Base-by-base conservation (phyloP, 2,797 vertebrate genomes). In the Poeciliopsis turneri region DNA sequence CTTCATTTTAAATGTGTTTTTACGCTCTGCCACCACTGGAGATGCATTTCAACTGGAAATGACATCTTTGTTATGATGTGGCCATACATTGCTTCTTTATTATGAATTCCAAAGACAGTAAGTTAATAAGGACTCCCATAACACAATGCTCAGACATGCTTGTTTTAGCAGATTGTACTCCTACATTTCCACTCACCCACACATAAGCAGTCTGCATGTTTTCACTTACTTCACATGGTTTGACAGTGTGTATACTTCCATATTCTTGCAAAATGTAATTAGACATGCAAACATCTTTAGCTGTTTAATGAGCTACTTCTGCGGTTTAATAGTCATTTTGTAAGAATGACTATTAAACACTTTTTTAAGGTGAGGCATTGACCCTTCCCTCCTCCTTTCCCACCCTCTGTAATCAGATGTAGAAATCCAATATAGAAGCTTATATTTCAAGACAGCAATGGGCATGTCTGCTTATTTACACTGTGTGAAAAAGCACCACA, bases 211-310 rank as follows among this genome's bases (percentile, higher is more conserved):
- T 76, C 69, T 69, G 43, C 30, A 74, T 43, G 10, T 39, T 61
- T 72, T 68, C 53, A 72, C 79, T 85, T 55, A 43, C 39, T 13
- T 9, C 79, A 47, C 74, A 28, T 69, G 79, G 80, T 82, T 87
- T 82, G 78, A 86, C 74, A 77, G 57, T 69, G 49, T 90, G 64
- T 69, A n/a, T 46, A 28, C 25, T 70, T 28, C 13, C n/a, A 6
- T 71, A 68, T 75, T 69, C 7, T 8, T 55, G 69, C 80, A 64
- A 80, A 80, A 80, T 78, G 71, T 79, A 88, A 88, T 89, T 87
- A 82, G 15, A 82, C 72, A 53, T 36, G 57, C 69, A 71, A 71
- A 25, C 74, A 70, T 75, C 39, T 51, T 78, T 80, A 59, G 70
- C 43, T 78, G 73, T 84, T 74, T 75, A 81, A 86, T 85, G 46